Conservation (phyloP, 2,113 vertebrate species). For the Tetraodon nigroviridis region DNA sequence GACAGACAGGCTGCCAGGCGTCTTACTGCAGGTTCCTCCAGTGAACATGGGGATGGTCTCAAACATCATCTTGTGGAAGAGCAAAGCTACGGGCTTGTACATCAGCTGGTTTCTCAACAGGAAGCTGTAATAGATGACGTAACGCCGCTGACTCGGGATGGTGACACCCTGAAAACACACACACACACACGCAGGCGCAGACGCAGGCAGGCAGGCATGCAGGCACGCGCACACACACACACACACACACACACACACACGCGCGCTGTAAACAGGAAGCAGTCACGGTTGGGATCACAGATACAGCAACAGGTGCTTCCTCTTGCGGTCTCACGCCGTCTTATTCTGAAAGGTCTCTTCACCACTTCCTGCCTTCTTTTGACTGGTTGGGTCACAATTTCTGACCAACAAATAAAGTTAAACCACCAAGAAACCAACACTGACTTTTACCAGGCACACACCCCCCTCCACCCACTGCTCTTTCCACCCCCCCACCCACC, state of each 20-base stretch:
- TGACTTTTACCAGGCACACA: too few species aligned
- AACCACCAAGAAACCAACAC: too few species aligned
- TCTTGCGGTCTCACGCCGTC: too few species aligned
- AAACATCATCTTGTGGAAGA: constrained; percentile 98
- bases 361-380: too few species aligned
- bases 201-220: constrained; percentile 3
- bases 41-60: constrained; percentile 99
- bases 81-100: constrained; percentile 93
- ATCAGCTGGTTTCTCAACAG: constrained; percentile 93
- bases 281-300: too few species aligned
- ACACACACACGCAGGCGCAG: not conserved
- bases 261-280: too few species aligned
- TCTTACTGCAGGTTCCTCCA: constrained; percentile 93
- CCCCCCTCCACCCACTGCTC: too few species aligned
- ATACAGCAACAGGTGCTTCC: too few species aligned
- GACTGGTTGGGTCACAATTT: too few species aligned
- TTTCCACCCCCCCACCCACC: too few species aligned
- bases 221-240: not conserved
- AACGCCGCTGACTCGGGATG: constrained; percentile 95
- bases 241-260: constrained; percentile 2
- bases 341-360: too few species aligned
- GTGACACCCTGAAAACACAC: constrained; percentile 84
- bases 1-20: constrained; percentile 52
- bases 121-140: constrained; percentile 97
- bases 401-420: too few species aligned